Conservation (phyloP, 2,888 invertebrate genomes). For the Ligdia adustata region DNA sequence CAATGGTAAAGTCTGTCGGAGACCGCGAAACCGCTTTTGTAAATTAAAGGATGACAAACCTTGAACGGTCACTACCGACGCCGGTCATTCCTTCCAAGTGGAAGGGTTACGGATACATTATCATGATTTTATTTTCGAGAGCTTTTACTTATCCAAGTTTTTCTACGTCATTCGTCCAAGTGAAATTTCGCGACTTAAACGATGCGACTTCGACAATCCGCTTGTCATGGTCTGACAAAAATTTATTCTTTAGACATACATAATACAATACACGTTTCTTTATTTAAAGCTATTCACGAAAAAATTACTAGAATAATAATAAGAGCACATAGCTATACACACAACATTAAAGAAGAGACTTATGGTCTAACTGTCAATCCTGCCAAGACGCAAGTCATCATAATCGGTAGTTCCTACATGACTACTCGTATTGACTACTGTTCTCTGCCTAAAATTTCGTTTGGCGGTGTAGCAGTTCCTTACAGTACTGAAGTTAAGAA, state of each 20-base stretch:
- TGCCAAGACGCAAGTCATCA: no score
- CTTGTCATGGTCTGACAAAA: conserved; percentile 14
- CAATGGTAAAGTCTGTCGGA: conserved; percentile 38
- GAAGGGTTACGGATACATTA: conserved; percentile 35
- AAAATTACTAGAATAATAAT: no score
- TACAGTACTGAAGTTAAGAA: no score
- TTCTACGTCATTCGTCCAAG: conserved; percentile 16
- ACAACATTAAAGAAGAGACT: no score
- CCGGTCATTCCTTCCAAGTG: conserved; percentile 27
- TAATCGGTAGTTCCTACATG: no score
- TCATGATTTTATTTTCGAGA: conserved; percentile 29
- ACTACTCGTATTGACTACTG: no score
- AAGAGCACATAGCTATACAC: no score
- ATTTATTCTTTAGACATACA: conserved; percentile 39
- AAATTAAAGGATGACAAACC: conserved; percentile 40
- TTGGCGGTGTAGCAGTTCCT: no score
- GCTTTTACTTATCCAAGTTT: conserved; percentile 6
- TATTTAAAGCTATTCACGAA: no score
- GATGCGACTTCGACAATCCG: conserved; percentile 23
- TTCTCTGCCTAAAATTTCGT: no score
- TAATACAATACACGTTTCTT: no score
- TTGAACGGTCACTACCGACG: conserved; percentile 23
- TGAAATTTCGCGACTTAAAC: conserved; percentile 20
- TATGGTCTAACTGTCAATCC: no score
- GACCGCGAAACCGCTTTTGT: conserved; percentile 38